Evolutionary conservation across 2,888 invertebrate species (phyloP), one percentile per base, ranked within the genome.

Genomic region (Endomychus coccineus): DNA sequence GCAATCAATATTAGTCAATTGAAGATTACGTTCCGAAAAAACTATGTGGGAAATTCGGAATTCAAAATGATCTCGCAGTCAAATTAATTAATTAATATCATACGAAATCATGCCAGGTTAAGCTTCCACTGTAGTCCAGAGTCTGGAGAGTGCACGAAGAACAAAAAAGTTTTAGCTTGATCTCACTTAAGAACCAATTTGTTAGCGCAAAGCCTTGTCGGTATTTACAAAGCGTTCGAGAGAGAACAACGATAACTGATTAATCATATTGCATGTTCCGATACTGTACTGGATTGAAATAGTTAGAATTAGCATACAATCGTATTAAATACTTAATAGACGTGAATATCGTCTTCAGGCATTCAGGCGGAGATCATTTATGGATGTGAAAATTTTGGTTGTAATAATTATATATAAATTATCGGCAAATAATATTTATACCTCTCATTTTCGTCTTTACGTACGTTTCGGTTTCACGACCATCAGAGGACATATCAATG

Each of bases 201-300:
- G 40, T 45, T 43, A 39, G 40, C n/a, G n/a, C 45, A 48, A 46
- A n/a, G 6, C n/a, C 6, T 19, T 19, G 21, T 19, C 38, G 62
- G 61, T 54, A 49, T 44, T 49, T 46, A 56, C 59, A 61, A 61
- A 61, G 59, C 51, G 50, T 54, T 51, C 51, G 49, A 44, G 50
- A 48, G 49, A 54, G 55, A 54, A 54, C 51, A 55, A n/a, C n/a
- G n/a, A n/a, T n/a, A n/a, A 51, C 59, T 58, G 61, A 66, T 66
- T 64, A 64, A 66, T 66, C 64, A 64, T 64, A 65, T 66, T 54
- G 64, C 64, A 65, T 65, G 66, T 55, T 60, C 45, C n/a, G n/a
- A n/a, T n/a, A n/a, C n/a, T n/a, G n/a, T n/a, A n/a, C n/a, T n/a
- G n/a, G n/a, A n/a, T n/a, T n/a, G n/a, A n/a, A n/a, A n/a, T n/a